phyloP scores from a whole-genome alignment of 2,888 invertebrate genomes.

The Prenolepis imparis region DNA sequence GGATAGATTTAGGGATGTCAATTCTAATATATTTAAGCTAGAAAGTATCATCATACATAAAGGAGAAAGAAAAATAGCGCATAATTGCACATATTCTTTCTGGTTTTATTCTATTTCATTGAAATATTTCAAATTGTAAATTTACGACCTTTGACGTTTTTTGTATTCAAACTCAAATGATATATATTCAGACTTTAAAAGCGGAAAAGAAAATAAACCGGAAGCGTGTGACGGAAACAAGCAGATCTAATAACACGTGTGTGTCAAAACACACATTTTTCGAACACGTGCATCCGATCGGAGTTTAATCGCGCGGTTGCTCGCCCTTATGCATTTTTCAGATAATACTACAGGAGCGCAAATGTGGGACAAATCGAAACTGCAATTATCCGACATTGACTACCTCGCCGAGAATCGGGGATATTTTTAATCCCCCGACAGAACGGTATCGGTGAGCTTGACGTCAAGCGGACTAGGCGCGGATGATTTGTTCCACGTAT shows the following conservation, averaged over 20 bases:
- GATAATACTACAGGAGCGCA: slow-evolving; percentile 6
- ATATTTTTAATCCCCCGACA: slow-evolving; percentile 70
- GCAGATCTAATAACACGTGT: neutral
- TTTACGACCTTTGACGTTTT: neutral
- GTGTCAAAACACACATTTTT: slow-evolving; percentile 35
- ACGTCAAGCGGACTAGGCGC: slow-evolving; percentile 71
- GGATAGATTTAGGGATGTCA: neutral
- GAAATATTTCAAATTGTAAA: neutral
- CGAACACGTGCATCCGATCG: slow-evolving; percentile 31
- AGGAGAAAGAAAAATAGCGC: neutral
- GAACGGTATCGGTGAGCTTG: slow-evolving; percentile 53
- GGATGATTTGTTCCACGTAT: slow-evolving; percentile 64
- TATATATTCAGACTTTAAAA: neutral
- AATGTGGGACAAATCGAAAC: slow-evolving; percentile 54
- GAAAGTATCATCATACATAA: neutral
- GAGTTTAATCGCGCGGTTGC: neutral
- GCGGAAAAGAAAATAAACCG: neutral
- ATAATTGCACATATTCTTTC: neutral
- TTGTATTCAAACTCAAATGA: neutral
- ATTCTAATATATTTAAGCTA: neutral
- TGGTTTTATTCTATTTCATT: neutral
- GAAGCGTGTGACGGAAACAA: neutral
- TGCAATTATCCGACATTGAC: slow-evolving; percentile 66
- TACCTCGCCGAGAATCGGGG: slow-evolving; percentile 64
- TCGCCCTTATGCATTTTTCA: neutral